Base-by-base conservation (phyloP, 2,888 invertebrate genomes). In the Drosophila borborema region DNA sequence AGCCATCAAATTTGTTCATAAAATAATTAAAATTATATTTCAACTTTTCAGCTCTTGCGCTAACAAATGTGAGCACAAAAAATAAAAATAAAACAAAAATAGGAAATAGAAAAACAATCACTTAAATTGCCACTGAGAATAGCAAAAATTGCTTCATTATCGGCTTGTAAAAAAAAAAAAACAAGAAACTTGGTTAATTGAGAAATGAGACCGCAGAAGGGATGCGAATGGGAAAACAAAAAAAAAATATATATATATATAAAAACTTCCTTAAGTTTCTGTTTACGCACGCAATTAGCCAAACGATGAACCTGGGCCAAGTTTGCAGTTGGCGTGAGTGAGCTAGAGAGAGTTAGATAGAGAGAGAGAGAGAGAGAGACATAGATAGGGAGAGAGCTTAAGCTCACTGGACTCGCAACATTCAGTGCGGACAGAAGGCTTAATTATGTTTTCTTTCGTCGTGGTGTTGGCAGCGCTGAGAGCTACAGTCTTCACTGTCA, bases 241-340 rank as follows among this genome's bases (percentile, higher is more conserved):
- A 10, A n/a, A 1, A 3, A n/a, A 2, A 34, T 9, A 34, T 20
- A 20, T 20, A 20, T 20, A 20, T 20, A 20, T 20, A 20, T 20
- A 36, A 14, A 51, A 20, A 36, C 34, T 51, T 12, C 18, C 51
- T 36, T 20, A 36, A 51, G 51, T 51, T 51, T 51, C 51, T 51
- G 51, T 51, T 51, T 51, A 51, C 51, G 51, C 51, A 51, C 51
- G 34, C 51, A 51, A 51, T 51, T 51, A 51, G 51, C 51, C 34
- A 36, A 51, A 51, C 51, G 51, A 3, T 20, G 51, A 34, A 51
- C 51, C 34, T 51, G 34, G 34, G 34, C 20, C 51, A 51, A 51
- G 34, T 51, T 49, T 49, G 12, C 53, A 38, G 38, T 20, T 16
- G 20, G 10, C 18, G 23, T 2, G 5, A 12, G 31, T 12, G 34